Conservation (phyloP, 2,113 vertebrate genomes). For the Candoia aspera region DNA sequence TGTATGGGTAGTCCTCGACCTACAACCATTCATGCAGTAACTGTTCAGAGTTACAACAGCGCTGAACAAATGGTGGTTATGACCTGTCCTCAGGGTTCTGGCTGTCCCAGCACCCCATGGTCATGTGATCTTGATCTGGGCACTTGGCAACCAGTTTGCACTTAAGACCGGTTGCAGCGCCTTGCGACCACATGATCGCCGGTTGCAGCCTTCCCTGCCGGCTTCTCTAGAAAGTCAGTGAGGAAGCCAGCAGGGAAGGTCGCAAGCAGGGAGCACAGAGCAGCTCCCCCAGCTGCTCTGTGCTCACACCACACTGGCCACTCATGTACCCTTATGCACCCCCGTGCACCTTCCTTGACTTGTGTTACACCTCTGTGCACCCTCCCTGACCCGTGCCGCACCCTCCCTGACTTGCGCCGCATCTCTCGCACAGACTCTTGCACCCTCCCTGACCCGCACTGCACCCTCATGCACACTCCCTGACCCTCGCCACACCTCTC, state of each 20-base stretch:
- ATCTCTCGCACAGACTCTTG: too few species aligned
- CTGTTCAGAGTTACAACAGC: not conserved
- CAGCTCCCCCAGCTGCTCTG: too few species aligned
- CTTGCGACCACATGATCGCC: not conserved
- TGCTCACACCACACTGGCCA: too few species aligned
- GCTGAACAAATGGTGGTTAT: not conserved
- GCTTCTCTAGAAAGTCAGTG: not conserved
- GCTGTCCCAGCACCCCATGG: not conserved
- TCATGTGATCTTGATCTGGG: not conserved
- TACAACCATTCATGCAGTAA: not conserved
- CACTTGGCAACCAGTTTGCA: not conserved
- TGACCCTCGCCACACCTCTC: too few species aligned
- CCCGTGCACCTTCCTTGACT: too few species aligned
- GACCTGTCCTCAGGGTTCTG: not conserved
- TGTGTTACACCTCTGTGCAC: too few species aligned
- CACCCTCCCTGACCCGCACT: too few species aligned
- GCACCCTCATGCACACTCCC: too few species aligned
- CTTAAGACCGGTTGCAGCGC: not conserved
- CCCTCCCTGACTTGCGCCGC: too few species aligned
- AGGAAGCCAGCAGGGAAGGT: not conserved
- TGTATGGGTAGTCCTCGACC: not conserved
- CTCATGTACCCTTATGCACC: too few species aligned
- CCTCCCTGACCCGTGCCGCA: too few species aligned
- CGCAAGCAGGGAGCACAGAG: too few species aligned
- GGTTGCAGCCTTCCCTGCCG: not conserved